Conservation (phyloP, 2,888 invertebrate genomes). For the Nymphalis polychloros region DNA sequence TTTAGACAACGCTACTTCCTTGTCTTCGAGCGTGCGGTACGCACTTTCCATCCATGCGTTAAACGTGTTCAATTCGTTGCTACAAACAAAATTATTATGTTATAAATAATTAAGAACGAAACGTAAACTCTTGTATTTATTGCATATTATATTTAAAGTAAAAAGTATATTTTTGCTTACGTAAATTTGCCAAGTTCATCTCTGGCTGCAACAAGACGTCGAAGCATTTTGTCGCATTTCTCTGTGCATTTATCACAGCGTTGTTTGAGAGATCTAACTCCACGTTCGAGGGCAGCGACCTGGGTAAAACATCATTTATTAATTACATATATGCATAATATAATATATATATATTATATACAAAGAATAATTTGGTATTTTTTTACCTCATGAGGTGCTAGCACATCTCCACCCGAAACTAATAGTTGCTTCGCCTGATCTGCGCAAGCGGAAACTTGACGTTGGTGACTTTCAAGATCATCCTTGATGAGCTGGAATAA, state of each 20-base stretch:
- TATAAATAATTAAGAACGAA: not conserved
- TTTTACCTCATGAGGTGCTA: conserved; percentile 91
- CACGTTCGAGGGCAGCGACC: conserved; percentile 92
- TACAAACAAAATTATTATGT: conserved; percentile 44
- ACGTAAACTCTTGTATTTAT: not conserved
- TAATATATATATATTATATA: no score
- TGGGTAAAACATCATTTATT: conserved; percentile 40
- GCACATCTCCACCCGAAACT: conserved; percentile 93
- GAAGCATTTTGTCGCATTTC: conserved; percentile 89
- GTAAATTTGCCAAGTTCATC: conserved; percentile 94
- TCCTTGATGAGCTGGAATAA: conserved; percentile 89
- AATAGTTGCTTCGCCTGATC: conserved; percentile 95
- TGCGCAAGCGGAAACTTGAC: conserved; percentile 91
- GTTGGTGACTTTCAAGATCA: conserved; percentile 92
- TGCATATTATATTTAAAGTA: not conserved
- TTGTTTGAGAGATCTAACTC: conserved; percentile 90
- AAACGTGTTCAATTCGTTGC: conserved; percentile 90
- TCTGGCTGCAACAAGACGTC: conserved; percentile 88
- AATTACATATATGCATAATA: no score
- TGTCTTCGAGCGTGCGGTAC: conserved; percentile 89
- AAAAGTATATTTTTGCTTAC: conserved; percentile 55
- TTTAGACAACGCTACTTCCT: conserved; percentile 90
- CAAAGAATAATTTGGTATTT: conserved; percentile 5
- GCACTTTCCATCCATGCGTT: conserved; percentile 92
- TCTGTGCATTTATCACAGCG: conserved; percentile 91